Conservation (phyloP, 2,113 vertebrate species). For the Rhea pennata region DNA sequence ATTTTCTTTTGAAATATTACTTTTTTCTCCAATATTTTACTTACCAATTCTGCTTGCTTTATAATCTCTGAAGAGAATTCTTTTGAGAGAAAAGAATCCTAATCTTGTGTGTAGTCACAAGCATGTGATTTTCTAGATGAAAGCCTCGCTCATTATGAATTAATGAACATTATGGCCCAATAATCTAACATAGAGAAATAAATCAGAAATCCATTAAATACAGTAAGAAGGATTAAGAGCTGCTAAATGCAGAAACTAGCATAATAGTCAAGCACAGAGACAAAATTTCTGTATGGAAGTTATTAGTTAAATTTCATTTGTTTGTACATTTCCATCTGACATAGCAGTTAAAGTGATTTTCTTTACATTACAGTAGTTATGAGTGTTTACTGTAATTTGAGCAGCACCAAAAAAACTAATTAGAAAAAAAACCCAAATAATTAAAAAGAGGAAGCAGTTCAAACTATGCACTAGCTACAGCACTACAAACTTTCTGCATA, state of each 20-base stretch:
- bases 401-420: neutral
- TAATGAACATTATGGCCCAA: conserved; percentile 17
- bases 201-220: conserved; percentile 4
- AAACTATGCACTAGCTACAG: neutral
- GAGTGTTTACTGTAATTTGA: neutral
- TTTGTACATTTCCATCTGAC: neutral
- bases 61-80: neutral
- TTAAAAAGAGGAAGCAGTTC: neutral
- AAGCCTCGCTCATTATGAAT: conserved; percentile 27
- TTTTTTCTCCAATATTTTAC: neutral
- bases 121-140: conserved; percentile 33
- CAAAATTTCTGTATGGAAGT: neutral
- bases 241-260: neutral
- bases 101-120: neutral
- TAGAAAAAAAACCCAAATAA: neutral
- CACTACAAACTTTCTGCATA: neutral
- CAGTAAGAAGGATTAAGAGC: neutral
- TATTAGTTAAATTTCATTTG: neutral
- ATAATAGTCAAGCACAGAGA: neutral
- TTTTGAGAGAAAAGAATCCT: neutral
- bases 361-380: neutral
- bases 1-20: neutral
- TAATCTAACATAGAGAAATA: neutral
- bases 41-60: neutral
- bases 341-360: neutral